Percentiles rank a stretch among this genome's conserved stretches.
phyloP scores from a whole-genome alignment of 2,113 vertebrate genomes.

The Cinclus cinclus region DNA sequence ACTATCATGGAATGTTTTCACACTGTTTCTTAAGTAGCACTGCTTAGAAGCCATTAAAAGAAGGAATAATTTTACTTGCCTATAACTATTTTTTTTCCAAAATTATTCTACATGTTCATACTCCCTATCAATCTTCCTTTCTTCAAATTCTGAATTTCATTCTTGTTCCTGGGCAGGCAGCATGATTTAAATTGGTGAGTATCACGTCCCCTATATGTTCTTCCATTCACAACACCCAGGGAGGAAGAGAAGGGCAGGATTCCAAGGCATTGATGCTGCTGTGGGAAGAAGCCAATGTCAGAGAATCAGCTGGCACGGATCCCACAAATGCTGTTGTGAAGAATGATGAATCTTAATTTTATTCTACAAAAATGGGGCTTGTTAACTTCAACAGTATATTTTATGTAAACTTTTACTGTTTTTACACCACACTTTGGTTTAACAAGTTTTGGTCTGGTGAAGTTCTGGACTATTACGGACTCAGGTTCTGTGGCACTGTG shows the following conservation, averaged over 20 bases:
- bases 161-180: neutral
- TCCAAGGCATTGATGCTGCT: neutral
- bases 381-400: neutral
- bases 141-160: neutral
- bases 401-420: neutral
- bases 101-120: neutral
- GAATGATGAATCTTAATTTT: neutral
- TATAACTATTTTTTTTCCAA: neutral
- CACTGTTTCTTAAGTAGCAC: neutral
- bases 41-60: neutral
- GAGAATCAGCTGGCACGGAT: neutral
- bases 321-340: neutral
- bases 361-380: neutral
- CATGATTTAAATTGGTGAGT: neutral
- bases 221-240: neutral
- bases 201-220: neutral
- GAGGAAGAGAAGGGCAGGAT: neutral
- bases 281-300: neutral
- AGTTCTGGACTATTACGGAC: neutral
- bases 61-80: neutral
- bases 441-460: neutral
- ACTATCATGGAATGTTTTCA: neutral
- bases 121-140: neutral
- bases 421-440: neutral
- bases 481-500: neutral